These are phyloP conservation scores for Ips nitidus DNA, from an alignment of 1,140 invertebrate genomes.

Conservation along the genomic window DNA sequence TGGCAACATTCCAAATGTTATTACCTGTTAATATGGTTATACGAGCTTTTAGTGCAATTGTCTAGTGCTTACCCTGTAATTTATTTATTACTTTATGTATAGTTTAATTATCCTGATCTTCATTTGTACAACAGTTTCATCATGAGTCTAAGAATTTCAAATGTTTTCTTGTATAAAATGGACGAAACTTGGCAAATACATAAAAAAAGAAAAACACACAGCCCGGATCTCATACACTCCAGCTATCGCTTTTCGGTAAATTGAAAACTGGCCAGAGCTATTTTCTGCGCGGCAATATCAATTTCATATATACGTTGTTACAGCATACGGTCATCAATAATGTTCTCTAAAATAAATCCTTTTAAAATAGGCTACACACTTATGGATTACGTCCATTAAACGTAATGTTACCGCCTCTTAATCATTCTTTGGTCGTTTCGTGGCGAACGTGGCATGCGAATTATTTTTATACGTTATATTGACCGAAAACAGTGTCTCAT, in stretches of 20 bases:
- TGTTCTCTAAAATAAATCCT: slow-evolving; percentile 29
- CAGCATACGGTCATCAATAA: slow-evolving; percentile 26
- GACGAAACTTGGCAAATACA: no score
- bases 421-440: not conserved
- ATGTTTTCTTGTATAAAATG: not conserved
- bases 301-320: slow-evolving; percentile 26
- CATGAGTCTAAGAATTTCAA: not conserved
- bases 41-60: not conserved
- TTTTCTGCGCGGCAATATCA: slow-evolving; percentile 31
- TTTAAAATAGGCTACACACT: slow-evolving; percentile 24
- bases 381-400: slow-evolving; percentile 26
- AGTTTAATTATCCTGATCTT: not conserved
- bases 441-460: no score
- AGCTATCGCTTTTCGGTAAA: slow-evolving; percentile 18
- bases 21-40: not conserved
- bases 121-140: not conserved
- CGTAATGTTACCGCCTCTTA: slow-evolving; percentile 11
- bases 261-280: slow-evolving; percentile 29
- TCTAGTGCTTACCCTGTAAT: no score
- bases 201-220: slow-evolving; percentile 2
- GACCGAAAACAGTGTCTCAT: no score
- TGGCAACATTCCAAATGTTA: slow-evolving; percentile 27
- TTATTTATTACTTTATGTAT: not conserved
- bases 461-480: no score
- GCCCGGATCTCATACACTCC: slow-evolving; percentile 4